A percentile compares a stretch with the other conserved stretches of the same genome.
Evolutionary conservation across 2,113 vertebrate species (phyloP).

Genomic region (Menidia beryllina): DNA sequence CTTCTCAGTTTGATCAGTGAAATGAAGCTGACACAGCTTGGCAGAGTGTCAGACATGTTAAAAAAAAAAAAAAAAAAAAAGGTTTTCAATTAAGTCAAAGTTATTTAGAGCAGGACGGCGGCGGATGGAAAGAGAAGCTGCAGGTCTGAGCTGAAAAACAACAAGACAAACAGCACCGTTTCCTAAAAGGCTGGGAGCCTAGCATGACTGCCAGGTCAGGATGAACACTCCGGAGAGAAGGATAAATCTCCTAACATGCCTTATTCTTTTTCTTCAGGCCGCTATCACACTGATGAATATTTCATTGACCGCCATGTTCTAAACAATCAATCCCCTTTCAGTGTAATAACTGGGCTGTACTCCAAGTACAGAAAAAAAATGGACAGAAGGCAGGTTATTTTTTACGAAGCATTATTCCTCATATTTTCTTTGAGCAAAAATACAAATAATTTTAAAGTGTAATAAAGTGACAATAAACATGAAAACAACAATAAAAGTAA

Average conservation of each 20-base stretch:
- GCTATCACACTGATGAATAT: constrained; percentile 64
- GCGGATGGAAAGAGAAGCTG: neutral
- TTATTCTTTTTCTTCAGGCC: constrained; percentile 16
- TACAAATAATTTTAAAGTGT: neutral
- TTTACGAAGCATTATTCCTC: constrained; percentile 4
- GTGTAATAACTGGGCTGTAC: constrained; percentile 10
- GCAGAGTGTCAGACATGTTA: constrained; percentile 1
- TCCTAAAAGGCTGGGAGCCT: neutral
- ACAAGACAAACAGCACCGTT: neutral
- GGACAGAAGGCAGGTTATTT: neutral
- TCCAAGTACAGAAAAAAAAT: neutral
- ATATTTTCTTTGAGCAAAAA: neutral
- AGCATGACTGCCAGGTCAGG: constrained; percentile 9
- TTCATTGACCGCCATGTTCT: constrained; percentile 60
- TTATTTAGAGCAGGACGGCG: neutral
- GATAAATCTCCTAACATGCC: constrained; percentile 42
- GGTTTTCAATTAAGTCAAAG: neutral
- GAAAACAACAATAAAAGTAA: neutral
- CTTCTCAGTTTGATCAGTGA: constrained; percentile 2
- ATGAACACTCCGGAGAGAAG: constrained; percentile 23
- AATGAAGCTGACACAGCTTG: constrained; percentile 5
- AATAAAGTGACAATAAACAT: too few relatives aligned
- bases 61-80: neutral
- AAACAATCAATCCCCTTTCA: constrained; percentile 57
- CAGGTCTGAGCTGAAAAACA: constrained; percentile 10